Conservation (phyloP, 2,888 invertebrate genomes). For the Leptinotarsa haldemani region DNA sequence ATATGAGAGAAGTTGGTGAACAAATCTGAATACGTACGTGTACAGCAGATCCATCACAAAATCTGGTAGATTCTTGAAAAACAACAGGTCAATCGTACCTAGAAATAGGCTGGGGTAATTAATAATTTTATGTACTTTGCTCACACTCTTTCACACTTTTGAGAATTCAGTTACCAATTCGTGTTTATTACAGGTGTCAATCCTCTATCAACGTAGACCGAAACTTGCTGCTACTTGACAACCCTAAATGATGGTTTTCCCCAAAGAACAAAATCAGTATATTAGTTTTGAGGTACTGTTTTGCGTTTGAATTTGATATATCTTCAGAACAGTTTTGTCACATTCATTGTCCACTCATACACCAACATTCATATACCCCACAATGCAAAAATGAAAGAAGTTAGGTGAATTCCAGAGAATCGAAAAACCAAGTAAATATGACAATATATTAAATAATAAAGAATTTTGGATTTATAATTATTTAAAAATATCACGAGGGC, state of each 20-base stretch:
- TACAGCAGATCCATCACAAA: conserved; percentile 56
- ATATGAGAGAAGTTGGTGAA: conserved; percentile 55
- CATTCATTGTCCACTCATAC: conserved; percentile 34
- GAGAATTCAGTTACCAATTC: conserved; percentile 47
- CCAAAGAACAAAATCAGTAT: conserved; percentile 59
- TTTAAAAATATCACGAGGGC: too few species aligned
- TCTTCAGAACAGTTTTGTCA: conserved; percentile 41
- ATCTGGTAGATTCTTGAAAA: conserved; percentile 62
- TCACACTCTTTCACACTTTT: conserved; percentile 59
- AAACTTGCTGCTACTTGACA: conserved; percentile 42
- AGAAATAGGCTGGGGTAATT: conserved; percentile 74
- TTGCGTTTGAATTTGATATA: conserved; percentile 41
- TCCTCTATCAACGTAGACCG: conserved; percentile 37
- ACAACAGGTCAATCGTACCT: conserved; percentile 68
- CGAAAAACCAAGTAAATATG: not conserved
- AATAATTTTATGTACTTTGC: conserved; percentile 70
- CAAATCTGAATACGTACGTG: conserved; percentile 69
- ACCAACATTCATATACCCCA: conserved; percentile 57
- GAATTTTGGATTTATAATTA: too few species aligned
- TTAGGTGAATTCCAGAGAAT: conserved; percentile 22
- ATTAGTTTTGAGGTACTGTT: conserved; percentile 56
- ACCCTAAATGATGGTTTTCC: conserved; percentile 57
- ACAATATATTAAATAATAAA: not conserved
- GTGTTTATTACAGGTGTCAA: conserved; percentile 38
- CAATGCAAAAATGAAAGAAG: conserved; percentile 38